phyloP scores from a whole-genome alignment of 2,797 vertebrate species.

The Bucorvus abyssinicus region DNA sequence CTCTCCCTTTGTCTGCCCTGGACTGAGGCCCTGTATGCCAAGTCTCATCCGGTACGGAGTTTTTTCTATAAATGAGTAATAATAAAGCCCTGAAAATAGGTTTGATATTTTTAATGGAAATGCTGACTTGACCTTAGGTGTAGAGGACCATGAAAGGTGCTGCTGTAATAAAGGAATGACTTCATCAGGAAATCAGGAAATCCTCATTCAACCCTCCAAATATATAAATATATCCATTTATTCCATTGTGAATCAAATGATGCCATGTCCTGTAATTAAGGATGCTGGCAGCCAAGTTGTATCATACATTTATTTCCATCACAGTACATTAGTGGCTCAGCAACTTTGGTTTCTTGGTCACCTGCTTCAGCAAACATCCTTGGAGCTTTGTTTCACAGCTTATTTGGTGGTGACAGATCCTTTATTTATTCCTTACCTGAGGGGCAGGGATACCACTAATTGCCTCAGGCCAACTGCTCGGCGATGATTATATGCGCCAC shows the following conservation, averaged over 20 bases:
- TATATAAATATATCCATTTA: conserved; percentile 78
- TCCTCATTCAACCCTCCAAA: conserved; percentile 78
- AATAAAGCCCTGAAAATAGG: conserved; percentile 52
- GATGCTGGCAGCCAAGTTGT: conserved; percentile 68
- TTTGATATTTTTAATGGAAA: conserved; percentile 59
- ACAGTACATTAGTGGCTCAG: conserved; percentile 48
- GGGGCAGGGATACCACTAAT: conserved; percentile 51
- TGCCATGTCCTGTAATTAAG: conserved; percentile 77
- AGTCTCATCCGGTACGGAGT: conserved; percentile 6
- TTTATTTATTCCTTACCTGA: conserved; percentile 57
- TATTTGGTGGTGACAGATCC: conserved; percentile 42
- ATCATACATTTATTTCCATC: conserved; percentile 55
- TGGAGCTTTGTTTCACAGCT: conserved; percentile 52
- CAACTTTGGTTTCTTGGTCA: conserved; percentile 43
- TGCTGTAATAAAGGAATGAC: conserved; percentile 74
- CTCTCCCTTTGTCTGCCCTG: neutral
- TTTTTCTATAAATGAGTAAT: conserved; percentile 47
- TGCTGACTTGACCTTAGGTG: conserved; percentile 68
- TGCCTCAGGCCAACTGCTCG: neutral
- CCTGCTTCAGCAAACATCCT: conserved; percentile 62
- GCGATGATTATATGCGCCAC: conserved; percentile 9
- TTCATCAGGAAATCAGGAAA: conserved; percentile 82
- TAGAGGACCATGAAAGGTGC: conserved; percentile 53
- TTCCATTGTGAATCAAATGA: conserved; percentile 77
- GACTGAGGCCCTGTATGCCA: neutral